Percentiles rank a stretch among this genome's conserved stretches.
These are phyloP conservation scores for Euura lappo DNA, from an alignment of 1,140 invertebrate species.

Conservation along the genomic window DNA sequence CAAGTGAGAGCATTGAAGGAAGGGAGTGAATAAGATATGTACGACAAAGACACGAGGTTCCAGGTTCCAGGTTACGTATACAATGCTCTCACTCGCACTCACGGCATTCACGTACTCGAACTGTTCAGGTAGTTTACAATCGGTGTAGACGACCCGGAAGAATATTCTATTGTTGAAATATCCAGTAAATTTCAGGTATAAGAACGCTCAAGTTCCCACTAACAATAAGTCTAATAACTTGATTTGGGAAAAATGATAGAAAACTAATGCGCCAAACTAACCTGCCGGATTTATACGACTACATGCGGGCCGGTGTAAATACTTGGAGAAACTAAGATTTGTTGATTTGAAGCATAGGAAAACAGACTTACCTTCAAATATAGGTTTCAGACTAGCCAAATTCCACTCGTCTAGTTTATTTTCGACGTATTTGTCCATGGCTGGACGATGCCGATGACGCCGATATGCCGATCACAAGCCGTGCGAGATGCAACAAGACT, in stretches of 20 bases:
- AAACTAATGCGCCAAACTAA: neutral
- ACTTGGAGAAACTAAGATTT: neutral
- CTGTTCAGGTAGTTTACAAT: neutral
- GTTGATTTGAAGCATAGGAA: neutral
- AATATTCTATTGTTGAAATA: neutral
- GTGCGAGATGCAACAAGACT: neutral
- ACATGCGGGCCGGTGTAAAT: neutral
- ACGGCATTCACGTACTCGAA: neutral
- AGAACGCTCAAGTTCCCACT: neutral
- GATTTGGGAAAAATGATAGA: neutral
- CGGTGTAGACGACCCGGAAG: neutral
- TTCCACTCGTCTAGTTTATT: neutral
- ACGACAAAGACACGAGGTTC: neutral
- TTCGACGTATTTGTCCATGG: neutral
- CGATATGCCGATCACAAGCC: too few relatives aligned
- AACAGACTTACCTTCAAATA: slow-evolving; percentile 1
- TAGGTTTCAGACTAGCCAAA: neutral
- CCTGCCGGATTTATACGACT: neutral
- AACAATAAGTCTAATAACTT: neutral
- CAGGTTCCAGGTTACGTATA: neutral
- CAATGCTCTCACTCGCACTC: neutral
- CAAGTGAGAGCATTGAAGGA: neutral
- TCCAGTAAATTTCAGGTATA: neutral
- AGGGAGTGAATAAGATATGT: neutral
- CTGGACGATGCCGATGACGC: neutral